Evolutionary conservation across 1,140 invertebrate genomes (phyloP).

Genomic region (Tachypleus tridentatus): DNA sequence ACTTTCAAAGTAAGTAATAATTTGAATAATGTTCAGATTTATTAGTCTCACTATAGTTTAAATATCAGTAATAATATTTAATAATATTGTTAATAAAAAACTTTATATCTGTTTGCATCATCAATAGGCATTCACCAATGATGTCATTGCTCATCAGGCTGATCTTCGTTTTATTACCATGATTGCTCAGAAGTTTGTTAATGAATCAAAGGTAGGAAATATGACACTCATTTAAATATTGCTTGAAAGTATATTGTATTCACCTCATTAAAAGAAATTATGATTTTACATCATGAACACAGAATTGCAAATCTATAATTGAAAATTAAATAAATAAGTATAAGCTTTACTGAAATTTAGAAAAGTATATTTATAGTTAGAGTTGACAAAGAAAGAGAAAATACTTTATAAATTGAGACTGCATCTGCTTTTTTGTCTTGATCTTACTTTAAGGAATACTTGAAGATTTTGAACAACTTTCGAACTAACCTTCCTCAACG

Average conservation of each 20-base stretch:
- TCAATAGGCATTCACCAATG: constrained; percentile 61
- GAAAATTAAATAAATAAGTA: too few relatives aligned
- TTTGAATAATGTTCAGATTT: too few relatives aligned
- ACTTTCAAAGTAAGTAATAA: constrained; percentile 7
- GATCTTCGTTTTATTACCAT: constrained; percentile 88
- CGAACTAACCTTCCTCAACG: constrained; percentile 64
- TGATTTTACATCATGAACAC: too few relatives aligned
- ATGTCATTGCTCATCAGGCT: constrained; percentile 87
- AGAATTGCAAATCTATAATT: too few relatives aligned
- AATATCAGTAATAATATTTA: not conserved
- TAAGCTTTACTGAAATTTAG: too few relatives aligned
- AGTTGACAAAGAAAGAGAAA: too few relatives aligned
- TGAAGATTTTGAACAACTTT: constrained; percentile 68
- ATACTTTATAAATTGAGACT: too few relatives aligned
- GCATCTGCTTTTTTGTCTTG: too few relatives aligned
- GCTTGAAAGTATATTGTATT: too few relatives aligned
- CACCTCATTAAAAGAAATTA: too few relatives aligned
- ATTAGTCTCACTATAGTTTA: not conserved
- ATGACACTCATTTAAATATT: too few relatives aligned
- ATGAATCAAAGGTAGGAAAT: constrained; percentile 61
- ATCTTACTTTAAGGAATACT: constrained; percentile 37
- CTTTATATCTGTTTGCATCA: constrained; percentile 7
- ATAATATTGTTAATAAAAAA: not conserved
- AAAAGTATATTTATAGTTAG: too few relatives aligned
- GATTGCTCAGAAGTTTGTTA: constrained; percentile 85